Base-by-base conservation (phyloP, 2,797 vertebrate species). In the Onychomys torridus region DNA sequence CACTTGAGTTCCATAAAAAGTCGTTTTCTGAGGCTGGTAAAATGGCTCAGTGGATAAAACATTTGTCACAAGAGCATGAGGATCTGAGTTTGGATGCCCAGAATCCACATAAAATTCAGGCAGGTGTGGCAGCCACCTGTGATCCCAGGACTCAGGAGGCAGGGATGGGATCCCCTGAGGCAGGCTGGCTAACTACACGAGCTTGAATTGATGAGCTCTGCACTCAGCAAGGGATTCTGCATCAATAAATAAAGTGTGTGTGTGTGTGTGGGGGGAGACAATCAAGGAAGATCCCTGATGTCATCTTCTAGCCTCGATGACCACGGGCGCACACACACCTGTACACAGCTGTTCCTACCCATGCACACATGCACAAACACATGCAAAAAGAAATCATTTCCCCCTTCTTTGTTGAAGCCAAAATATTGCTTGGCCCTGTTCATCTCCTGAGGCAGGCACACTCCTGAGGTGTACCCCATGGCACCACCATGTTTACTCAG, bases 121-220 rank as follows among this genome's bases (percentile, higher is more conserved):
- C 67, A 88, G 85, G 49, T 40, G 67, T 52, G 61, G 84, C 85
- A 40, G 67, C 85, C 85, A 88, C 85, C 85, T 88, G 85, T 29
- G 67, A 57, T 57, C n/a, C 32, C n/a, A 57, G 85, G 29, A 37
- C 67, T 88, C 85, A 12, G 67, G 67, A 57, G 67, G 85, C 67
- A 7, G 9, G 29, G 67, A 57, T 40, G 23, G 67, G 85, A 40
- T 29, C 67, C 84, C n/a, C 0, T n/a, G 85, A 40, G 85, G 34
- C 49, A 73, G 67, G 25, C 67, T 69, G 16, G 34, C 67, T 73
- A 37, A 19, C 67, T 12, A 3, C 25, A 57, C 16, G 21, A 37
- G n/a, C n/a, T 55, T 71, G 49, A 73, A 73, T 29, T 40, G 49
- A 73, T 57, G 67, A 40, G 34, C 63, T 52, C 84, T 86, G 84